Evolutionary conservation across 2,113 vertebrate genomes (phyloP).

Genomic region (Cochlearius cochlearius): DNA sequence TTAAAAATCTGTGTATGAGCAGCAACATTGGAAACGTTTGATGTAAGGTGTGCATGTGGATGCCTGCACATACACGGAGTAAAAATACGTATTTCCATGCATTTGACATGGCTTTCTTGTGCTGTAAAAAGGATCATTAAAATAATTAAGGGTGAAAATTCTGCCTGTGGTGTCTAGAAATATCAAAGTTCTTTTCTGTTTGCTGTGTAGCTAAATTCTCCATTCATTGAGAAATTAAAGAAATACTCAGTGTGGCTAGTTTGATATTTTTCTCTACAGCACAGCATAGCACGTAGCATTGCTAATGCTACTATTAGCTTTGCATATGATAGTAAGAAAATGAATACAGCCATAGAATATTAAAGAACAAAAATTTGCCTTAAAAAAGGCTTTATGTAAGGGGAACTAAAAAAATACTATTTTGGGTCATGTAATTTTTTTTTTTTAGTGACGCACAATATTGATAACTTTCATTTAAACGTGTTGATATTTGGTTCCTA

Average conservation of each 20-base stretch:
- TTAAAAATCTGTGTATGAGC: background rate
- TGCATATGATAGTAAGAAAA: background rate
- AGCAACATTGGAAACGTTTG: background rate
- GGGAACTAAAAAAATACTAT: background rate
- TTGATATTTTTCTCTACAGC: background rate
- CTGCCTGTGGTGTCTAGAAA: background rate
- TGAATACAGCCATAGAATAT: background rate
- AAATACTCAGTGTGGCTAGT: background rate
- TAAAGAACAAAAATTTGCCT: background rate
- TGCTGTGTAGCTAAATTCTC: background rate
- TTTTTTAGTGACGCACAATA: background rate
- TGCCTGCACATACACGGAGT: background rate
- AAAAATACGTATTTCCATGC: background rate
- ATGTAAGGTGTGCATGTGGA: background rate
- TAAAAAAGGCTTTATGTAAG: background rate
- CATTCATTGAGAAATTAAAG: background rate
- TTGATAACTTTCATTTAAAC: background rate
- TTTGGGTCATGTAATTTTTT: background rate
- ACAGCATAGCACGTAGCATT: background rate
- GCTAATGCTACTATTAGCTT: background rate
- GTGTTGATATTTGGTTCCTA: background rate
- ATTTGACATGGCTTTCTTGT: constrained; percentile 3
- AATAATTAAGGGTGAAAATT: constrained; percentile 10
- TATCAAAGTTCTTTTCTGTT: background rate
- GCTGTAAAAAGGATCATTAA: background rate